phyloP scores from a whole-genome alignment of 2,797 vertebrate species.

The Pogoniulus pusillus region DNA sequence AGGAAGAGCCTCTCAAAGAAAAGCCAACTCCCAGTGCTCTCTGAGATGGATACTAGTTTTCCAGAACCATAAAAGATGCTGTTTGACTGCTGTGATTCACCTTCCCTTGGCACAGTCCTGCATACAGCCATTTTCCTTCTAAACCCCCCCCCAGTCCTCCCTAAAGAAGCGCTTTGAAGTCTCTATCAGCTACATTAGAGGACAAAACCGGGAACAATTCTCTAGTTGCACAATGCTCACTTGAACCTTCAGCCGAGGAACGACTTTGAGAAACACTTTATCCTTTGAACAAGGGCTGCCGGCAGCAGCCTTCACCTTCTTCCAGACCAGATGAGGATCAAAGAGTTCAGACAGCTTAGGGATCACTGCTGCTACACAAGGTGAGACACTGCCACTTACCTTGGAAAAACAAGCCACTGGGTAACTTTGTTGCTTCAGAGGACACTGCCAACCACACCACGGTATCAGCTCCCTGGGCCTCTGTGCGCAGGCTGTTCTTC shows the following conservation, averaged over 20 bases:
- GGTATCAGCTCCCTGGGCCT: slow-evolving; percentile 83
- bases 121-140: background rate
- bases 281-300: background rate
- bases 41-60: background rate
- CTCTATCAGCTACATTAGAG: background rate
- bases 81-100: slow-evolving; percentile 7
- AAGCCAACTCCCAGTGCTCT: background rate
- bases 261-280: background rate
- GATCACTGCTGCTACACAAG: background rate
- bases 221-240: background rate
- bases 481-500: slow-evolving; percentile 80
- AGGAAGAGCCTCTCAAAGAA: background rate
- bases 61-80: background rate
- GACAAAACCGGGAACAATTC: background rate
- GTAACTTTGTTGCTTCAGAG: slow-evolving; percentile 65
- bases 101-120: background rate
- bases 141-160: background rate
- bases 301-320: background rate
- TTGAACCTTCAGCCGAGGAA: background rate
- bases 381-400: slow-evolving; percentile 58
- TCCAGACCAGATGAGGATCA: background rate
- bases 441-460: slow-evolving; percentile 81
- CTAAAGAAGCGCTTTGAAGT: background rate
- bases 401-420: slow-evolving; percentile 84
- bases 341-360: background rate